phyloP scores from a whole-genome alignment of 1,140 invertebrate species.

The Frieseomelitta varia region DNA sequence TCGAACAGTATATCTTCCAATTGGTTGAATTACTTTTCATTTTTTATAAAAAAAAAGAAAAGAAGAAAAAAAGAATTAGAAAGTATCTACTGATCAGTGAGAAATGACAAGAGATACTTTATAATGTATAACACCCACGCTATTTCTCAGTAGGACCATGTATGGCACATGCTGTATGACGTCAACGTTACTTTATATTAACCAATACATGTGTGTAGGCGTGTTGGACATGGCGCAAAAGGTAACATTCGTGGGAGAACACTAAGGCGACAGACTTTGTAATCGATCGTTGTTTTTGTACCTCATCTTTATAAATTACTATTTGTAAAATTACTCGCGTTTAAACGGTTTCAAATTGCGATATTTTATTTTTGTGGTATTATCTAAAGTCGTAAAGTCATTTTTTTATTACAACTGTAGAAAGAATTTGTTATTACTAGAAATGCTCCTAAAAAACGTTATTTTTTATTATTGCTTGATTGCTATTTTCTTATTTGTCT shows the following conservation, averaged over 20 bases:
- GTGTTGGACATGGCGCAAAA: constrained; percentile 68
- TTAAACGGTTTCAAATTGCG: background rate
- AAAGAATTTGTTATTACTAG: background rate
- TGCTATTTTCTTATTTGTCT: too few relatives aligned
- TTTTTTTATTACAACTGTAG: background rate
- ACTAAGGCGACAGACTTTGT: constrained; percentile 55
- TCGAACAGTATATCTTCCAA: background rate
- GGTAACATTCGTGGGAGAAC: constrained; percentile 73
- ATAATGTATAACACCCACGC: constrained; percentile 72
- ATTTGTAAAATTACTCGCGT: background rate
- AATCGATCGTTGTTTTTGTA: constrained; percentile 35
- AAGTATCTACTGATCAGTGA: background rate
- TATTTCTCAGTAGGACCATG: constrained; percentile 67
- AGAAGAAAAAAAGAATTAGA: background rate
- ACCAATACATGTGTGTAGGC: constrained; percentile 70
- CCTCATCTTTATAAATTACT: background rate
- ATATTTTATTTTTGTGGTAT: background rate
- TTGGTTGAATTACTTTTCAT: background rate
- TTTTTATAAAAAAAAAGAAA: background rate
- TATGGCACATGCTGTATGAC: constrained; percentile 72
- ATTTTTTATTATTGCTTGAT: background rate
- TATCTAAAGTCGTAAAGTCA: background rate
- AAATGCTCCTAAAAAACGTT: background rate
- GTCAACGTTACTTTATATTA: constrained; percentile 75
- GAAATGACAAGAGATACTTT: constrained; percentile 67